A percentile compares a stretch with the other conserved stretches of the same genome.
Conservation (phyloP, 2,888 invertebrate species). For the Drosophila neotestacea region DNA sequence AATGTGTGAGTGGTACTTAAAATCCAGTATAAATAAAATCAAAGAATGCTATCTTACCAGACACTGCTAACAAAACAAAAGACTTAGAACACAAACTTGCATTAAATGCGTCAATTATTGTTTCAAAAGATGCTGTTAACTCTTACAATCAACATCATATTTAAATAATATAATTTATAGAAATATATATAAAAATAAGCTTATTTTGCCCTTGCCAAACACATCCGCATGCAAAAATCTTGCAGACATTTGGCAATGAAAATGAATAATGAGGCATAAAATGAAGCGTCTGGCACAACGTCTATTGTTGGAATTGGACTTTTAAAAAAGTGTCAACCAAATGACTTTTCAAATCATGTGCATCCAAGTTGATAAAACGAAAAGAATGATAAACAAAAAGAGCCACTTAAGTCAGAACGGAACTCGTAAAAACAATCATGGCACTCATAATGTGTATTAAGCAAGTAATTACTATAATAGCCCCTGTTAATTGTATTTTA, state of each 20-base stretch:
- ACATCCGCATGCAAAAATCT: slow-evolving; percentile 47
- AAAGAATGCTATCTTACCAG: neutral
- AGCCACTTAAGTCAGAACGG: slow-evolving; percentile 27
- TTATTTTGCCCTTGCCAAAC: slow-evolving; percentile 35
- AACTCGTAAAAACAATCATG: slow-evolving; percentile 31
- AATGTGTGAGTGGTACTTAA: slow-evolving; percentile 1
- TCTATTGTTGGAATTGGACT: slow-evolving; percentile 37
- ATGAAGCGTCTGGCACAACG: slow-evolving; percentile 2
- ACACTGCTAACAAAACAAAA: neutral
- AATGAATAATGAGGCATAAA: slow-evolving; percentile 38
- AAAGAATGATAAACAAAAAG: neutral
- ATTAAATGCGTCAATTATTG: neutral
- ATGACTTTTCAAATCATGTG: slow-evolving; percentile 42
- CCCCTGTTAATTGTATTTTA: slow-evolving; percentile 47
- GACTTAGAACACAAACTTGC: slow-evolving; percentile 16
- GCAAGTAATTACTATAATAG: slow-evolving; percentile 29
- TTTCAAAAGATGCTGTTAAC: neutral
- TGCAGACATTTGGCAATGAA: slow-evolving; percentile 45
- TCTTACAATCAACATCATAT: neutral
- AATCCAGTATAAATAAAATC: slow-evolving; percentile 8
- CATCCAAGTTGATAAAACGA: slow-evolving; percentile 39
- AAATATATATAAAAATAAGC: slow-evolving; percentile 8
- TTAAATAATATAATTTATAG: slow-evolving; percentile 3
- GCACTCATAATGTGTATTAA: slow-evolving; percentile 27
- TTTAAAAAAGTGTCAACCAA: slow-evolving; percentile 43